Evolutionary conservation across 2,113 vertebrate species (phyloP).

Genomic region (Brachirus orientalis): DNA sequence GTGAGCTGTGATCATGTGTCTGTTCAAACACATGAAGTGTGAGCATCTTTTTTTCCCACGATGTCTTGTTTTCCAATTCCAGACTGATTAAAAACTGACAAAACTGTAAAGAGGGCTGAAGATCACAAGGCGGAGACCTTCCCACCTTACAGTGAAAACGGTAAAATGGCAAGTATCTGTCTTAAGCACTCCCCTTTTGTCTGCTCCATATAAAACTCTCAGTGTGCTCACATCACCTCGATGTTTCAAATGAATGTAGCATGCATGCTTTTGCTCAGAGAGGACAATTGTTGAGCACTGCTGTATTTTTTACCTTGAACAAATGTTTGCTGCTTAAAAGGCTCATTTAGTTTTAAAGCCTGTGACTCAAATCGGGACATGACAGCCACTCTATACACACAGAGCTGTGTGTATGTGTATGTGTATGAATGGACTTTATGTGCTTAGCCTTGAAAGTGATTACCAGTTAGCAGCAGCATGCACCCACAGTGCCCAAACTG

Average conservation of each 20-base stretch:
- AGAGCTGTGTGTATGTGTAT: slow-evolving; percentile 10
- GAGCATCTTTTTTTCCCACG: slow-evolving; percentile 16
- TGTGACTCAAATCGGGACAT: too few species aligned
- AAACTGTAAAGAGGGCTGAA: slow-evolving; percentile 33
- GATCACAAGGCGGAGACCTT: slow-evolving; percentile 34
- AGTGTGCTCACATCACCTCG: slow-evolving; percentile 35
- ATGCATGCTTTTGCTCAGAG: too few species aligned
- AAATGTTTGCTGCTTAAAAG: too few species aligned
- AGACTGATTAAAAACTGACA: slow-evolving; percentile 32
- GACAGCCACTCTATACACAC: background rate
- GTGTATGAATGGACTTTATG: slow-evolving; percentile 31
- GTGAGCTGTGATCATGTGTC: slow-evolving; percentile 54
- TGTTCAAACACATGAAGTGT: slow-evolving; percentile 47
- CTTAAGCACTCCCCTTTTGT: slow-evolving; percentile 29
- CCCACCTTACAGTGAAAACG: slow-evolving; percentile 42
- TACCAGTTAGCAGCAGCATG: slow-evolving; percentile 47
- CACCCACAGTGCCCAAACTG: slow-evolving; percentile 60
- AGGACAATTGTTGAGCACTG: too few species aligned
- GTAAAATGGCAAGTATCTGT: slow-evolving; percentile 73
- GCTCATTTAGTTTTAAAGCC: too few species aligned
- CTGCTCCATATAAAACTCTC: slow-evolving; percentile 36
- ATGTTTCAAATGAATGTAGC: background rate
- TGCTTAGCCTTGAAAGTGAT: slow-evolving; percentile 41
- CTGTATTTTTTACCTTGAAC: too few species aligned
- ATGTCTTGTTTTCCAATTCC: slow-evolving; percentile 39